These are phyloP conservation scores for Sylvia atricapilla DNA, from an alignment of 2,113 vertebrate genomes.

Conservation along the genomic window DNA sequence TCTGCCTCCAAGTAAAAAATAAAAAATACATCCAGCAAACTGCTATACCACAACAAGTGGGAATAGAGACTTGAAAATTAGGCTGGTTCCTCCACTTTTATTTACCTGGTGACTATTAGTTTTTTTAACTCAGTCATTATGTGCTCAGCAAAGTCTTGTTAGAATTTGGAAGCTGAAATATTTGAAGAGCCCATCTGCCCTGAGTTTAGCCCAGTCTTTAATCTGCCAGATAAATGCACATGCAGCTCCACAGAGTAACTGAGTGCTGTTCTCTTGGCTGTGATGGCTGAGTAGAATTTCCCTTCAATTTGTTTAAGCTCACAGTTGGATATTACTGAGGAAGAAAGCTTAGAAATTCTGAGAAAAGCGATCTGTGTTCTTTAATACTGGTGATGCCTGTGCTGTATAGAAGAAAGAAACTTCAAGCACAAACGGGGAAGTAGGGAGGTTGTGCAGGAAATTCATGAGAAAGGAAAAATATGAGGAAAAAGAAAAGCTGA, in stretches of 20 bases:
- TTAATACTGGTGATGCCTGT: rapidly evolving
- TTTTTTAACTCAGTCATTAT: not conserved
- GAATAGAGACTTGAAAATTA: not conserved
- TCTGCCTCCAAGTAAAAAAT: not conserved
- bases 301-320: not conserved
- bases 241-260: not conserved
- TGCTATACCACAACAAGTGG: not conserved
- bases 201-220: not conserved
- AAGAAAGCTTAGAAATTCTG: not conserved
- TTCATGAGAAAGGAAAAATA: not conserved
- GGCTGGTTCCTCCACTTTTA: not conserved
- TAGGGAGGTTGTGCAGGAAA: not conserved
- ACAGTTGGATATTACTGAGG: not conserved
- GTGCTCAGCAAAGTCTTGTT: not conserved
- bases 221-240: not conserved
- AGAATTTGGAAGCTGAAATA: not conserved
- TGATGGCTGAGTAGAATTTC: not conserved
- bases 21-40: not conserved
- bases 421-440: not conserved
- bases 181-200: not conserved
- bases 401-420: not conserved
- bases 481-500: not conserved
- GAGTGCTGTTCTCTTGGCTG: not conserved
- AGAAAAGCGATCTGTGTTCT: not conserved
- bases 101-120: not conserved